phyloP scores from a whole-genome alignment of 2,888 invertebrate species.

The Siphlonurus alternatus region DNA sequence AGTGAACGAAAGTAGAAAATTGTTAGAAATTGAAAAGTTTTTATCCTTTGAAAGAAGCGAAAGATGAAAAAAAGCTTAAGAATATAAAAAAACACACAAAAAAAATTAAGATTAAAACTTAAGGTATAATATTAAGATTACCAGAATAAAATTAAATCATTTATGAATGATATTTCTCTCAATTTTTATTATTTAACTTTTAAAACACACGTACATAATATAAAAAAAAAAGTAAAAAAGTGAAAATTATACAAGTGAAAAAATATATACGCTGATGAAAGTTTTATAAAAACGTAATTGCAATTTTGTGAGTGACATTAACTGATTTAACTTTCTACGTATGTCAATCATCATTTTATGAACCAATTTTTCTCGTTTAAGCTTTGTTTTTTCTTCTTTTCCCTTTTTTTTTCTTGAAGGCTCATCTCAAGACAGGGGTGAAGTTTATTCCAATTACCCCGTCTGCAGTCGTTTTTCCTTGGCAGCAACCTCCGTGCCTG shows the following conservation, averaged over 20 bases:
- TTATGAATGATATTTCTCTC: background rate
- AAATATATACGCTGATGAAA: too few relatives aligned
- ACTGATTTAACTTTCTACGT: background rate
- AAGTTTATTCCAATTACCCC: background rate
- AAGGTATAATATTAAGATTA: too few relatives aligned
- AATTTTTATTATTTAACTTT: background rate
- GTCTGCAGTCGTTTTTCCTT: background rate
- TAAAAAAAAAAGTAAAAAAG: too few relatives aligned
- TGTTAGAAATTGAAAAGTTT: constrained; percentile 1
- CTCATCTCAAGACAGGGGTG: background rate
- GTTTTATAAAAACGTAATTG: background rate
- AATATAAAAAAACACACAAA: background rate
- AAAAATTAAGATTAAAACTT: background rate
- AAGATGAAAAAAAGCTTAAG: background rate
- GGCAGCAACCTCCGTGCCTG: too few relatives aligned
- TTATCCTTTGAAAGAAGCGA: background rate
- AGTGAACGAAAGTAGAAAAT: too few relatives aligned
- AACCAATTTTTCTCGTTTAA: background rate
- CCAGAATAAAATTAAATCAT: too few relatives aligned
- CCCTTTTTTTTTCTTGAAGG: background rate
- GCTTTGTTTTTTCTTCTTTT: background rate
- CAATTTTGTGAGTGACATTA: background rate
- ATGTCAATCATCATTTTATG: background rate
- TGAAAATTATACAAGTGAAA: too few relatives aligned
- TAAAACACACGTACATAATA: background rate